These are phyloP conservation scores for Stegophylla sp. DNA, from an alignment of 2,888 invertebrate genomes.

Conservation along the genomic window DNA sequence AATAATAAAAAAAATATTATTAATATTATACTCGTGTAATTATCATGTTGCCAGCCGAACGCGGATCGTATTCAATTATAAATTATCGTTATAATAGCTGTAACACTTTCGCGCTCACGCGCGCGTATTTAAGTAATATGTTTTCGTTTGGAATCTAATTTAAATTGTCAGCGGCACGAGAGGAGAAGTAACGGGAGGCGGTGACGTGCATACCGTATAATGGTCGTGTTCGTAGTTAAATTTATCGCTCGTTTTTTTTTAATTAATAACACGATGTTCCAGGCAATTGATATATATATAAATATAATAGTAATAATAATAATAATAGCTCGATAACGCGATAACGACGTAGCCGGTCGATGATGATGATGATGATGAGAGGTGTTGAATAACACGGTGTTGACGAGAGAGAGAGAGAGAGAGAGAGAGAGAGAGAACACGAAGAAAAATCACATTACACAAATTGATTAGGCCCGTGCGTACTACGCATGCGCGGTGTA, in stretches of 20 bases:
- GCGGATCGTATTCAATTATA: not conserved
- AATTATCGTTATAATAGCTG: not conserved
- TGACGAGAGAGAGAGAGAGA: no score
- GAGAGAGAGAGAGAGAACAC: no score
- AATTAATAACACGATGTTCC: conserved; percentile 16
- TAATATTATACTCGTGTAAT: no score
- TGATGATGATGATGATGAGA: no score
- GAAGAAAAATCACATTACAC: conserved; percentile 46
- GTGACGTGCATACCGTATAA: not conserved
- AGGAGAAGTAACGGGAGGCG: no score
- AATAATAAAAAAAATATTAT: no score
- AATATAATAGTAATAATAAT: not conserved
- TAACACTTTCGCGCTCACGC: no score
- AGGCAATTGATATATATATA: conserved; percentile 6
- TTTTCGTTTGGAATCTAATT: conserved; percentile 25
- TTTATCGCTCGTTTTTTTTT: not conserved
- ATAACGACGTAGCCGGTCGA: not conserved
- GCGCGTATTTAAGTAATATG: conserved; percentile 26
- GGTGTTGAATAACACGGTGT: conserved; percentile 51
- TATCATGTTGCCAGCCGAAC: no score
- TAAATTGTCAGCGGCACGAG: conserved; percentile 25
- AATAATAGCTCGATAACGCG: not conserved
- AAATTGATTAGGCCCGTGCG: conserved; percentile 38
- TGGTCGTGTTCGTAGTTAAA: not conserved
- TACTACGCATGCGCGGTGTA: not conserved